These are phyloP conservation scores for Notolepis coatsorum DNA, from an alignment of 2,797 vertebrate species.

Conservation along the genomic window DNA sequence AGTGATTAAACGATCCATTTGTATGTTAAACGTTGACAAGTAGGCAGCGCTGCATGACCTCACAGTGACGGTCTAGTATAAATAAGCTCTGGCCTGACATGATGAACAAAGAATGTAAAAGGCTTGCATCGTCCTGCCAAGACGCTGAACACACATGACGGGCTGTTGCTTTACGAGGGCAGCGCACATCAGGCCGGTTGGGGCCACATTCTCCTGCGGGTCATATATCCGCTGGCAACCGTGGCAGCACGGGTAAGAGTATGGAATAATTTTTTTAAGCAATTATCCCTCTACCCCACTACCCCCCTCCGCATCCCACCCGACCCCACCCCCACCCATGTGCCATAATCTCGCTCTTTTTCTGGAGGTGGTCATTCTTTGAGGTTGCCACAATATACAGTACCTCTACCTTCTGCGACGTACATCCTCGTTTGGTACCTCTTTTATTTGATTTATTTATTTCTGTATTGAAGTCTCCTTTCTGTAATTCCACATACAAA, in stretches of 20 bases:
- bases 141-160: constrained; percentile 44
- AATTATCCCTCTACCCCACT: not conserved
- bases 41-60: constrained; percentile 29
- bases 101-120: constrained; percentile 31
- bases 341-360: too few species aligned
- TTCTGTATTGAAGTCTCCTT: not conserved
- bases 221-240: constrained; percentile 42
- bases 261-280: constrained; percentile 27
- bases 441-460: not conserved
- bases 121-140: not conserved
- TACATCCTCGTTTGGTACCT: not conserved
- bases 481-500: not conserved
- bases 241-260: constrained; percentile 41
- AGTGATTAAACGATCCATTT: constrained; percentile 23
- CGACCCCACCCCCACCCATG: too few species aligned
- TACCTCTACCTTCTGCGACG: too few species aligned
- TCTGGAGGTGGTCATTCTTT: too few species aligned
- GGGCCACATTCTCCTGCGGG: constrained; percentile 47
- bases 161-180: constrained; percentile 51
- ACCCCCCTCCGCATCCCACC: too few species aligned
- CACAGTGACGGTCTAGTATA: constrained; percentile 15
- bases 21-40: constrained; percentile 33
- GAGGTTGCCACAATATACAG: too few species aligned
- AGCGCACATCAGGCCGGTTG: constrained; percentile 19
- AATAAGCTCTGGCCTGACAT: constrained; percentile 35